Conservation (phyloP, 2,113 vertebrate genomes). For the Eclectus roratus region DNA sequence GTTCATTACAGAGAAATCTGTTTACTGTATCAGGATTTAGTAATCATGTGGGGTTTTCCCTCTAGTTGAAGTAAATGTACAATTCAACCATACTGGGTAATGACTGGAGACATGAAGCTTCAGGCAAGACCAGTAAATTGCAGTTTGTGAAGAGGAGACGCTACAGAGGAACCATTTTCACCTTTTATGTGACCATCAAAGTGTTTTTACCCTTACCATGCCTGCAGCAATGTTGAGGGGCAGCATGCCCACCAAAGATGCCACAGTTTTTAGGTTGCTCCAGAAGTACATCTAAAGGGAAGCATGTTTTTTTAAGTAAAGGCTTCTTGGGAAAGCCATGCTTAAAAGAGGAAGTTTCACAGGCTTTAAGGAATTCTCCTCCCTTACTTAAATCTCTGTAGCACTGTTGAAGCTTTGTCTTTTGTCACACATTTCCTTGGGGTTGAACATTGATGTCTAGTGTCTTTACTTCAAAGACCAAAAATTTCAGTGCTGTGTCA, state of each 20-base stretch:
- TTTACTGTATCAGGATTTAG: background rate
- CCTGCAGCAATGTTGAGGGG: background rate
- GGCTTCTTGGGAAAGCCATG: background rate
- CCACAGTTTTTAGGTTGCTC: background rate
- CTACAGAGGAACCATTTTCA: background rate
- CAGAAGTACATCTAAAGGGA: background rate
- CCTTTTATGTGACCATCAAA: slow-evolving; percentile 15
- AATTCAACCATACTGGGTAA: background rate
- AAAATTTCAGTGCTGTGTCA: background rate
- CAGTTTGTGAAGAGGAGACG: background rate
- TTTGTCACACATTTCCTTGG: slow-evolving; percentile 9
- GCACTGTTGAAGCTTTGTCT: background rate
- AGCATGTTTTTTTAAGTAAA: background rate
- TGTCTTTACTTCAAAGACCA: background rate
- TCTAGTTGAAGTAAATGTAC: background rate
- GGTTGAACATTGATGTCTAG: background rate
- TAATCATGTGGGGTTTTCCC: background rate
- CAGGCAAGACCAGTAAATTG: background rate
- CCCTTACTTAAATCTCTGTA: background rate
- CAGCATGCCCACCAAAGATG: background rate
- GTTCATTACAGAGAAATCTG: background rate
- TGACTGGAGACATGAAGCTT: slow-evolving; percentile 14
- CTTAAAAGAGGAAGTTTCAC: slow-evolving; percentile 1
- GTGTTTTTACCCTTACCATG: background rate
- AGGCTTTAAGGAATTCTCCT: slow-evolving; percentile 11